Evolutionary conservation across 2,113 vertebrate genomes (phyloP).

Genomic region (Isurus oxyrinchus): DNA sequence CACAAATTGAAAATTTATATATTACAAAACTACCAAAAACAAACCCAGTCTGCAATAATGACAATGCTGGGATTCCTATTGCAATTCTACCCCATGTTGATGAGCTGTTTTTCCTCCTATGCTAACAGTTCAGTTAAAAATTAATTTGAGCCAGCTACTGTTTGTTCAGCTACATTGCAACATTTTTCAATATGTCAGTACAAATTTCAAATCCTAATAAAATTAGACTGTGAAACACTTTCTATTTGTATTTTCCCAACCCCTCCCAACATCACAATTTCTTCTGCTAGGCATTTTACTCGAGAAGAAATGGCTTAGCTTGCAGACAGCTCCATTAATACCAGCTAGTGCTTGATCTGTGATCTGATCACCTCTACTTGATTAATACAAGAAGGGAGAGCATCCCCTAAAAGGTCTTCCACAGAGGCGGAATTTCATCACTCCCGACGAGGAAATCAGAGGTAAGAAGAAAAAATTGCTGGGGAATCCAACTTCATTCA

Average conservation of each 20-base stretch:
- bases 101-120: background rate
- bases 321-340: background rate
- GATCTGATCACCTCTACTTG: background rate
- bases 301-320: background rate
- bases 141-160: background rate
- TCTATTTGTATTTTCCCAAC: background rate
- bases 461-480: background rate
- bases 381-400: background rate
- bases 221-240: background rate
- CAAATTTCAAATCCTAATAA: background rate
- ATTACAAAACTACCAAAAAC: background rate
- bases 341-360: background rate
- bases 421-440: background rate
- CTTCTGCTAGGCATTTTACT: background rate
- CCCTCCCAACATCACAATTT: background rate
- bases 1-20: background rate
- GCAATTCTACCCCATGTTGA: background rate
- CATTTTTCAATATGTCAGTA: background rate
- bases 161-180: background rate
- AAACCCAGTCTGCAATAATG: background rate
- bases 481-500: background rate
- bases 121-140: background rate
- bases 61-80: background rate
- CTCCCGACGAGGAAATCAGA: background rate
- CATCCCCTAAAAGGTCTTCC: background rate